Evolutionary conservation across 2,888 invertebrate species (phyloP).

Genomic region (Leptinotarsa tumamoca): DNA sequence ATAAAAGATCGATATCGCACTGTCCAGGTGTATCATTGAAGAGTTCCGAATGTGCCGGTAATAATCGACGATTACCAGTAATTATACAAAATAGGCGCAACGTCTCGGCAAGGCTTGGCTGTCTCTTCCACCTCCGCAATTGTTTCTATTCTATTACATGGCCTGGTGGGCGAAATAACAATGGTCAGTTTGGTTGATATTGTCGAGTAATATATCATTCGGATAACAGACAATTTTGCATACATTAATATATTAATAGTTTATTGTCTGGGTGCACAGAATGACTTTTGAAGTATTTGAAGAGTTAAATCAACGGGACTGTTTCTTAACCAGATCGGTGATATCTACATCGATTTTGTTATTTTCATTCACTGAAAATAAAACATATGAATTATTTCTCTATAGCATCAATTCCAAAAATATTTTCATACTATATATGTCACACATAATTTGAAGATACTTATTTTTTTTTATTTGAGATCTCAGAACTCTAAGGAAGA

Average conservation of each 20-base stretch:
- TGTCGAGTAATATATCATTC: constrained; percentile 54
- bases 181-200: constrained; percentile 62
- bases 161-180: constrained; percentile 60
- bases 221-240: constrained; percentile 47
- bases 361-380: no score
- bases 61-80: constrained; percentile 52
- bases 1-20: neutral
- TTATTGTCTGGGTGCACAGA: constrained; percentile 23
- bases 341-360: no score
- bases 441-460: no score
- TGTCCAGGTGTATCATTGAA: constrained; percentile 27
- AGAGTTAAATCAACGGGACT: no score
- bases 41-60: constrained; percentile 27
- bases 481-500: no score
- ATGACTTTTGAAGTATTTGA: neutral
- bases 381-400: no score
- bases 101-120: constrained; percentile 57
- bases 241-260: constrained; percentile 47
- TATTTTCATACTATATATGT: no score
- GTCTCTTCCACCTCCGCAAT: constrained; percentile 61
- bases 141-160: constrained; percentile 59
- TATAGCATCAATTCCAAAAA: no score
- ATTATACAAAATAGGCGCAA: constrained; percentile 51
- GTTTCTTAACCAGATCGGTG: no score
- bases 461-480: no score